Evolutionary conservation across 1,140 invertebrate genomes (phyloP).

Genomic region (Sinella curviseta): DNA sequence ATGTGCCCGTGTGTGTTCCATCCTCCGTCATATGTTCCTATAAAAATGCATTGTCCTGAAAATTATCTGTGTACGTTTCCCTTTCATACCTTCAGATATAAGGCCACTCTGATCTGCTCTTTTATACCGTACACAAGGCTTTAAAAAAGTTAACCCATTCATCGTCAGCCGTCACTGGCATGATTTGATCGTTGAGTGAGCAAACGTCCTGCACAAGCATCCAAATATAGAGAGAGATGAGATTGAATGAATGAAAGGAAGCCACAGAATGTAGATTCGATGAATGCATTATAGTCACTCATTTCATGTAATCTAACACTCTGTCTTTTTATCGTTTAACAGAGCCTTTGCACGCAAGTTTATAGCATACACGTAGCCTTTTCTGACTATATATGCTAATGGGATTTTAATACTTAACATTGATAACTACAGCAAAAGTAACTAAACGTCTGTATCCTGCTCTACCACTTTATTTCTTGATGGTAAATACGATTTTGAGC

Average conservation of each 20-base stretch:
- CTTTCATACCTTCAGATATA: constrained; percentile 8
- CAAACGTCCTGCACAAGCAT: neutral
- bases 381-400: too few relatives aligned
- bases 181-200: constrained; percentile 18
- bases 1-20: neutral
- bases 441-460: too few relatives aligned
- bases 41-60: neutral
- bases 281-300: neutral
- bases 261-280: neutral
- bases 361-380: too few relatives aligned
- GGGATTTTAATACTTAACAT: too few relatives aligned
- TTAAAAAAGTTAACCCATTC: constrained; percentile 15
- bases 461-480: too few relatives aligned
- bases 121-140: neutral
- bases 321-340: too few relatives aligned
- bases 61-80: neutral
- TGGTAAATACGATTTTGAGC: too few relatives aligned
- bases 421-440: too few relatives aligned
- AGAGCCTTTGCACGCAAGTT: too few relatives aligned
- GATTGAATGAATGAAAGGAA: neutral
- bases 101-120: neutral
- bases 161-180: neutral
- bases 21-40: neutral
- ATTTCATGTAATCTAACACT: too few relatives aligned
- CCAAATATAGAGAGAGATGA: too few relatives aligned